Base-by-base conservation (phyloP, 2,888 invertebrate species). In the Machimus atricapillus region DNA sequence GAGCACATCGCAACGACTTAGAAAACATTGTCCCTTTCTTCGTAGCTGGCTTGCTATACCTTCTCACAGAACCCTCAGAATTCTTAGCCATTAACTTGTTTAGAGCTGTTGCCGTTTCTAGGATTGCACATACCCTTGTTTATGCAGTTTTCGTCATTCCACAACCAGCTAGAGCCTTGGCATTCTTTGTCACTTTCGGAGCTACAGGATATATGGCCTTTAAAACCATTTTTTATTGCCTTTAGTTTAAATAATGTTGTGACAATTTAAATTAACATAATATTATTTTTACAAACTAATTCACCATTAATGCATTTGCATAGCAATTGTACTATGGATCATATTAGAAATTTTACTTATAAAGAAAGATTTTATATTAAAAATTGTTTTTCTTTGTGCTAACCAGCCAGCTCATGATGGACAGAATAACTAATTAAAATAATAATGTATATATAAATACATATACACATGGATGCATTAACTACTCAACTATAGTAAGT, bases 1-100 rank as follows among this genome's bases (percentile, higher is more conserved):
- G 95, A 89, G 94, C 94, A 6, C 95, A 95, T 90, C 93, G 93
- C 89, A 95, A 95, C 90, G 95, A 95, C 90, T 89, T 95, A 89
- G 95, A 95, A 90, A 95, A 95, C 90, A 94, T 95, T 88, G 90
- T 94, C 3, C 92, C 94, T 6, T 95, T 94, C 90, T 92, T 94
- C 43, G 89, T 93, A 34, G 90, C 94, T 87, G 94, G 94, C 9
- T 90, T 93, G 1, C 91, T 94, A 14, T 95, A 94, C 90, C 91
- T 93, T 0, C 88, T 93, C 87, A 94, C 93, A 0, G 92, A 93
- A 77, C 95, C 95, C 6, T 89, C 90, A 34, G 90, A 91, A 4
- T 91, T 89, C 86, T 34, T 93, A 86, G 95, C 95, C 7, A 90
- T 93, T 12, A 92, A 93, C 87, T 90, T 94, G 52, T 94, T 94